Evolutionary conservation across 1,140 invertebrate genomes (phyloP).

Genomic region (Ips typographus): DNA sequence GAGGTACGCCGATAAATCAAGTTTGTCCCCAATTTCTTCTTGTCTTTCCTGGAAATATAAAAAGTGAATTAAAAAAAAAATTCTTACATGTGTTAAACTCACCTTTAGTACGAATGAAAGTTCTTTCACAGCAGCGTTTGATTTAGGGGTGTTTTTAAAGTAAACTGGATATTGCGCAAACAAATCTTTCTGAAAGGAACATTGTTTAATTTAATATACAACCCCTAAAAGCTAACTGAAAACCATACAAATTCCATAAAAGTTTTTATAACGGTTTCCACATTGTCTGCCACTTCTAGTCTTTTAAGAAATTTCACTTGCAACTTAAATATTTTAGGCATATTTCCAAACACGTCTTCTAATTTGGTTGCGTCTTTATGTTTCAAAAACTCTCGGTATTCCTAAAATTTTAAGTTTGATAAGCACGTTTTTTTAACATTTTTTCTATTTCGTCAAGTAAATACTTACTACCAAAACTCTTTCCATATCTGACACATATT

Average conservation of each 20-base stretch:
- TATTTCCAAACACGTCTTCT: conserved; percentile 41
- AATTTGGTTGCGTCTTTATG: conserved; percentile 21
- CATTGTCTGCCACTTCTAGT: conserved; percentile 26
- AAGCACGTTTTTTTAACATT: background rate
- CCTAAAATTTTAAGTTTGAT: conserved; percentile 20
- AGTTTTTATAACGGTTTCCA: conserved; percentile 34
- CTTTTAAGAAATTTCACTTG: conserved; percentile 32
- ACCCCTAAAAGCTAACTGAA: background rate
- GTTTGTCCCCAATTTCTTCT: conserved; percentile 38
- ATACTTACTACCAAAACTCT: conserved; percentile 41
- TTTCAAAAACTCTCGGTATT: conserved; percentile 35
- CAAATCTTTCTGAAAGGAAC: conserved; percentile 40
- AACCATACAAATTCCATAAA: conserved; percentile 42
- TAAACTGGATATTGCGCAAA: conserved; percentile 46
- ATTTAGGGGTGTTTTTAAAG: conserved; percentile 43
- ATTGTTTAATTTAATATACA: conserved; percentile 6
- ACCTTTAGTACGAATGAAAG: conserved; percentile 41
- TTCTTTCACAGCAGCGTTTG: conserved; percentile 38
- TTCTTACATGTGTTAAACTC: background rate
- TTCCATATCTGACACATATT: conserved; percentile 41
- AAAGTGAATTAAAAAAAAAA: background rate
- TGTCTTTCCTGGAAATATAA: conserved; percentile 39
- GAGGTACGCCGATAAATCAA: conserved; percentile 43
- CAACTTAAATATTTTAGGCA: conserved; percentile 38
- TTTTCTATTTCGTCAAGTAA: too few relatives aligned